Percentiles rank a stretch among this genome's conserved stretches.
Conservation (phyloP, 2,888 invertebrate species). For the Morpho achilles region DNA sequence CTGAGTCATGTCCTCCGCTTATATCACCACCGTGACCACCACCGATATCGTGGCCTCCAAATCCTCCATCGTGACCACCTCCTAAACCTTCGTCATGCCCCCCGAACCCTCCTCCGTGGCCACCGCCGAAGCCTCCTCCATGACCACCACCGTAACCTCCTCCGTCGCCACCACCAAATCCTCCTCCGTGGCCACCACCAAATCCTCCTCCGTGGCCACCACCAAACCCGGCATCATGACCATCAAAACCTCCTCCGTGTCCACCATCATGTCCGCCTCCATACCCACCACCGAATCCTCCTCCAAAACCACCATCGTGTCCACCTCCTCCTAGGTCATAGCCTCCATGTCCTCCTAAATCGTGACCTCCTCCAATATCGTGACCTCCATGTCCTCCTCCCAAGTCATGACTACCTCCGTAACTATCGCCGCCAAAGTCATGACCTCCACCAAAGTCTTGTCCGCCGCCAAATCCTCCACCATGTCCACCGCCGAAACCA, state of each 20-base stretch:
- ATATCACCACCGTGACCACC: constrained; percentile 30
- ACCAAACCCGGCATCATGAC: constrained; percentile 23
- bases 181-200: constrained; percentile 32
- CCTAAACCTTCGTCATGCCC: constrained; percentile 18
- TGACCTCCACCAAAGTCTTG: constrained; percentile 29
- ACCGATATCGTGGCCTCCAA: constrained; percentile 33
- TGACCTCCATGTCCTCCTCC: background rate
- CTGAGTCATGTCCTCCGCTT: constrained; percentile 34
- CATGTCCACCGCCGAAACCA: constrained; percentile 31
- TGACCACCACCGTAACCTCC: constrained; percentile 35
- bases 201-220: constrained; percentile 31
- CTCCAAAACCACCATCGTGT: constrained; percentile 30
- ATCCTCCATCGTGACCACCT: constrained; percentile 30
- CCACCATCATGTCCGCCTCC: constrained; percentile 20
- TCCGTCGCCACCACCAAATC: constrained; percentile 33
- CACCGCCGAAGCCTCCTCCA: constrained; percentile 28
- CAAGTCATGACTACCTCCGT: constrained; percentile 18
- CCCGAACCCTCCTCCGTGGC: constrained; percentile 30
- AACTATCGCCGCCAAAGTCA: too few relatives aligned
- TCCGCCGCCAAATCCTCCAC: constrained; percentile 15
- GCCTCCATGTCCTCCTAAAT: constrained; percentile 8
- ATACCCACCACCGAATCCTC: constrained; percentile 27
- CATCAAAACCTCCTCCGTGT: constrained; percentile 29
- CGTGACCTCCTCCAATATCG: constrained; percentile 1
- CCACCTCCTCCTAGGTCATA: background rate